Evolutionary conservation across 2,888 invertebrate species (phyloP).

Genomic region (Catocala sponsa): DNA sequence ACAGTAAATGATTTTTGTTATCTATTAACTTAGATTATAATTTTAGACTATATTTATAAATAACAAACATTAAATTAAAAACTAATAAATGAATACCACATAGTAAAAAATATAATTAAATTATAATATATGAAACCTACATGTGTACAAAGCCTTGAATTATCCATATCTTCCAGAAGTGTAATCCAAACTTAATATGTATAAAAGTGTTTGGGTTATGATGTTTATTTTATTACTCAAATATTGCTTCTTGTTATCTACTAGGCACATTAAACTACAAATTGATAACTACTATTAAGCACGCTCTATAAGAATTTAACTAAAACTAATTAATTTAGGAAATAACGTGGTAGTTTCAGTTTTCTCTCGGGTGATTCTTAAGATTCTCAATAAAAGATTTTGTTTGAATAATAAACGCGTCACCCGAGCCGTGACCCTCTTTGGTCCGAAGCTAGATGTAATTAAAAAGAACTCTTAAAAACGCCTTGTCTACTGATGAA

Average conservation of each 20-base stretch:
- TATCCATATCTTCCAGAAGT: too few species aligned
- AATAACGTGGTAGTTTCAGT: constrained; percentile 21
- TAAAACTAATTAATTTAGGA: constrained; percentile 37
- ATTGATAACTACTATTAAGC: neutral
- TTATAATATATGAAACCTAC: too few species aligned
- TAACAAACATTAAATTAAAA: too few species aligned
- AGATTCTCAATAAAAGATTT: constrained; percentile 50
- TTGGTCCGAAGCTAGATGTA: constrained; percentile 67
- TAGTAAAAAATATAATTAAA: too few species aligned
- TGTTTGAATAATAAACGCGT: constrained; percentile 55
- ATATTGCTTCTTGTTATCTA: neutral
- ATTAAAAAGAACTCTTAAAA: constrained; percentile 84
- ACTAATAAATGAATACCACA: too few species aligned
- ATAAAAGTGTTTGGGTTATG: too few species aligned
- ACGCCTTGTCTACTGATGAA: constrained; percentile 75
- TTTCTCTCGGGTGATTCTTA: constrained; percentile 42
- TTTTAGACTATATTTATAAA: too few species aligned
- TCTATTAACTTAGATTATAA: too few species aligned
- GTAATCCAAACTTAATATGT: too few species aligned
- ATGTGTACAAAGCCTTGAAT: too few species aligned
- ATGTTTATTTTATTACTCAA: neutral
- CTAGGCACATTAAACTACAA: neutral
- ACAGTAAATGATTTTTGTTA: too few species aligned
- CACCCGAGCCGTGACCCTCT: constrained; percentile 70
- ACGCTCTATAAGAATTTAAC: constrained; percentile 31